These are phyloP conservation scores for Choristoneura fumiferana DNA, from an alignment of 1,140 invertebrate genomes.

Conservation along the genomic window DNA sequence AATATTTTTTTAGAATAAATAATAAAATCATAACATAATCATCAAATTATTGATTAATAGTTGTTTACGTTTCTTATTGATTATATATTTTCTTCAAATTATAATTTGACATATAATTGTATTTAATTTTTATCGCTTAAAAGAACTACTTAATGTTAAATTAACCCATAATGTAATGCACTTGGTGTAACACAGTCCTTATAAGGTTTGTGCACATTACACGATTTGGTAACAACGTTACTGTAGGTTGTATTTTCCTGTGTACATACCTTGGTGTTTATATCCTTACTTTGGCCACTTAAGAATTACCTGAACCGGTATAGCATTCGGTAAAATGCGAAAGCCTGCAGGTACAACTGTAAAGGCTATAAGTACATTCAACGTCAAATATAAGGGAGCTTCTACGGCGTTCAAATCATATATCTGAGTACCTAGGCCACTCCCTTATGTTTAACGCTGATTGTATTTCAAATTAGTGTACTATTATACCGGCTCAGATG, in stretches of 20 bases:
- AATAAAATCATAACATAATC: too few relatives aligned
- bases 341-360: too few relatives aligned
- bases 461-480: too few relatives aligned
- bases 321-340: too few relatives aligned
- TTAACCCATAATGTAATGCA: background rate
- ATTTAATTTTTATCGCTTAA: slow-evolving; percentile 1
- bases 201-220: slow-evolving; percentile 42
- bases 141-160: slow-evolving; percentile 1
- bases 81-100: background rate
- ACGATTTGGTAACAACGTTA: slow-evolving; percentile 22
- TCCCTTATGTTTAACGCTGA: too few relatives aligned
- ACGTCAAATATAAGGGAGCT: too few relatives aligned
- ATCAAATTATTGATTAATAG: too few relatives aligned
- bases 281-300: background rate
- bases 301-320: background rate
- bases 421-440: too few relatives aligned
- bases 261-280: slow-evolving; percentile 41
- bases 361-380: too few relatives aligned
- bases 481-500: background rate
- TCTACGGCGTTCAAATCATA: too few relatives aligned
- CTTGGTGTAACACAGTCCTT: slow-evolving; percentile 10
- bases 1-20: too few relatives aligned
- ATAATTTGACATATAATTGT: slow-evolving; percentile 2
- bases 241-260: slow-evolving; percentile 25
- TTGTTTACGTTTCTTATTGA: too few relatives aligned